A percentile compares a stretch with the other conserved stretches of the same genome.
Evolutionary conservation across 2,113 vertebrate genomes (phyloP).

Genomic region (Lepidothrix coronata): DNA sequence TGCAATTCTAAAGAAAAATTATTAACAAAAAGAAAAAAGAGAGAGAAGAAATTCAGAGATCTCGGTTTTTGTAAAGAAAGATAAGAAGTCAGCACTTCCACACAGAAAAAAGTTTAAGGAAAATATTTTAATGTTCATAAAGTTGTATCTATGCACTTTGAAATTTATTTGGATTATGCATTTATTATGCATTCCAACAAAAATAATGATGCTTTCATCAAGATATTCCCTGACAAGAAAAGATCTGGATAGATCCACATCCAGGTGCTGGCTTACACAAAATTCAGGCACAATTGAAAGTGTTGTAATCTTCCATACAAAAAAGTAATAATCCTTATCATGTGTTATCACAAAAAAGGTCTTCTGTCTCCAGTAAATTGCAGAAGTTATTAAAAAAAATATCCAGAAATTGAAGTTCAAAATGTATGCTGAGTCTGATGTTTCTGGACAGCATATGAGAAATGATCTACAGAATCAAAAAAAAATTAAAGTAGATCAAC

Average conservation of each 20-base stretch:
- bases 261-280: background rate
- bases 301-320: background rate
- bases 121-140: background rate
- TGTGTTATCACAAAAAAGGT: background rate
- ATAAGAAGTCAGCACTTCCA: fast-evolving
- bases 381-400: background rate
- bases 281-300: background rate
- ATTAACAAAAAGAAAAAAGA: background rate
- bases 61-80: background rate
- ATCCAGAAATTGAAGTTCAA: background rate
- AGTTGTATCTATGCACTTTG: background rate
- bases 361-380: background rate
- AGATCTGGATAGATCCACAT: background rate
- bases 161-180: background rate
- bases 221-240: background rate
- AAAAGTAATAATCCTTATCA: background rate
- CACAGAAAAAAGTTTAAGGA: background rate
- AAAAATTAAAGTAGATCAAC: background rate
- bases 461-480: background rate
- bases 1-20: background rate
- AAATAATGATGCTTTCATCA: background rate
- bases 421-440: background rate
- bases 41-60: background rate
- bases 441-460: background rate
- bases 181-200: background rate